Percentiles rank a stretch among this genome's conserved stretches.
Conservation (phyloP, 2,888 invertebrate species). For the Apotomis capreana region DNA sequence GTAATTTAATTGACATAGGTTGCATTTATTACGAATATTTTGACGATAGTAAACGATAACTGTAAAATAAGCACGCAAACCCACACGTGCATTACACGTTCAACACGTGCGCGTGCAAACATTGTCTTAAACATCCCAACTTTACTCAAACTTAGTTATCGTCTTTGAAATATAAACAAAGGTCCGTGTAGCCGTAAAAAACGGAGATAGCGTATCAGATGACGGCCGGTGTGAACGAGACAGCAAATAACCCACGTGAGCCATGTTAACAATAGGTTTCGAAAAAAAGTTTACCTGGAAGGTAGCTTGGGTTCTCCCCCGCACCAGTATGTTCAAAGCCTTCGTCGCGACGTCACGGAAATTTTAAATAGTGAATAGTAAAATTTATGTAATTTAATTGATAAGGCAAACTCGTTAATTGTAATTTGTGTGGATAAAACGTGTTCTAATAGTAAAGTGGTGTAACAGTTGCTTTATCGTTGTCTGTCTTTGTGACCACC, state of each 20-base stretch:
- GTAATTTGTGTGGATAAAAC: slow-evolving; percentile 51
- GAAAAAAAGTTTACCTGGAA: slow-evolving; percentile 79
- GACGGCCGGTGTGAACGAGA: slow-evolving; percentile 61
- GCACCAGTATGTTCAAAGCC: slow-evolving; percentile 69
- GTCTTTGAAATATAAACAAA: slow-evolving; percentile 76
- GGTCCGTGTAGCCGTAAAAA: slow-evolving; percentile 55
- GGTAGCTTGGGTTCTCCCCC: slow-evolving; percentile 67
- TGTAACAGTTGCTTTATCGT: slow-evolving; percentile 57
- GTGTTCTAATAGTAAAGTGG: slow-evolving; percentile 56
- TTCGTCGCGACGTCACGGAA: slow-evolving; percentile 55
- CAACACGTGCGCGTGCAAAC: slow-evolving; percentile 57
- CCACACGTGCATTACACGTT: slow-evolving; percentile 58
- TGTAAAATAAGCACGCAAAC: neutral
- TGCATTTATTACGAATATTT: neutral
- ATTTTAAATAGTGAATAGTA: slow-evolving; percentile 32
- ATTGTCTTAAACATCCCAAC: slow-evolving; percentile 51
- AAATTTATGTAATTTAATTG: slow-evolving; percentile 24
- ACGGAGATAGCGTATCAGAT: slow-evolving; percentile 52
- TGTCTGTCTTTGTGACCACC: slow-evolving; percentile 58
- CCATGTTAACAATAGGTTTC: slow-evolving; percentile 77
- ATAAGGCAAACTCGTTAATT: slow-evolving; percentile 50
- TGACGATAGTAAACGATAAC: slow-evolving; percentile 1
- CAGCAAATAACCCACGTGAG: slow-evolving; percentile 71
- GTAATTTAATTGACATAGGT: neutral
- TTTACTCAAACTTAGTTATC: slow-evolving; percentile 58